Percentiles rank a stretch among this genome's conserved stretches.
Evolutionary conservation across 1,140 invertebrate species (phyloP).

Genomic region (Hyles euphorbiae): DNA sequence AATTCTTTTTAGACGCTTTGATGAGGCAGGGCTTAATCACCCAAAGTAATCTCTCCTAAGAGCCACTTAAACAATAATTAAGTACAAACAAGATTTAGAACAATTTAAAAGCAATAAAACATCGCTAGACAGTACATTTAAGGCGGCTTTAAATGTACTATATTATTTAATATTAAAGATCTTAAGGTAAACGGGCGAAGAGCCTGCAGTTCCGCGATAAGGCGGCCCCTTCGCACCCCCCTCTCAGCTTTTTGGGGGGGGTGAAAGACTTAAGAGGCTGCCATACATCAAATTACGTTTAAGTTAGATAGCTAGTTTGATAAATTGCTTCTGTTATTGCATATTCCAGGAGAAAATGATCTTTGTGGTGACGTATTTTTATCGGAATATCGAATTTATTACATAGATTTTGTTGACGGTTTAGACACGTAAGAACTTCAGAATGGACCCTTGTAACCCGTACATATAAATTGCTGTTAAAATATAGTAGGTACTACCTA

Average conservation of each 20-base stretch:
- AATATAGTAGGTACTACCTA: too few species aligned
- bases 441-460: too few species aligned
- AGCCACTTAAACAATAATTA: background rate
- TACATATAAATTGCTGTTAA: too few species aligned
- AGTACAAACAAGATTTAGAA: constrained; percentile 10
- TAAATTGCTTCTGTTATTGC: constrained; percentile 70
- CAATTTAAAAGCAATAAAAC: constrained; percentile 41
- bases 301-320: constrained; percentile 73
- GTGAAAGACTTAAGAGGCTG: constrained; percentile 53
- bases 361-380: background rate
- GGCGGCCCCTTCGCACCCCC: constrained; percentile 41
- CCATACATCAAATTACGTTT: constrained; percentile 74
- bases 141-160: constrained; percentile 64
- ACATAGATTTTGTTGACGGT: too few species aligned
- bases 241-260: constrained; percentile 51
- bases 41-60: too few species aligned
- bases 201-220: constrained; percentile 71
- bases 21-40: too few species aligned
- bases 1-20: too few species aligned
- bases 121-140: constrained; percentile 43
- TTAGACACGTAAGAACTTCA: too few species aligned
- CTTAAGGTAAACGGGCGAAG: constrained; percentile 70
- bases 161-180: constrained; percentile 75
- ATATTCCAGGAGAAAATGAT: constrained; percentile 62
- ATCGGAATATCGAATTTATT: too few species aligned